Evolutionary conservation across 2,888 invertebrate genomes (phyloP).

Genomic region (Crematogaster levior): DNA sequence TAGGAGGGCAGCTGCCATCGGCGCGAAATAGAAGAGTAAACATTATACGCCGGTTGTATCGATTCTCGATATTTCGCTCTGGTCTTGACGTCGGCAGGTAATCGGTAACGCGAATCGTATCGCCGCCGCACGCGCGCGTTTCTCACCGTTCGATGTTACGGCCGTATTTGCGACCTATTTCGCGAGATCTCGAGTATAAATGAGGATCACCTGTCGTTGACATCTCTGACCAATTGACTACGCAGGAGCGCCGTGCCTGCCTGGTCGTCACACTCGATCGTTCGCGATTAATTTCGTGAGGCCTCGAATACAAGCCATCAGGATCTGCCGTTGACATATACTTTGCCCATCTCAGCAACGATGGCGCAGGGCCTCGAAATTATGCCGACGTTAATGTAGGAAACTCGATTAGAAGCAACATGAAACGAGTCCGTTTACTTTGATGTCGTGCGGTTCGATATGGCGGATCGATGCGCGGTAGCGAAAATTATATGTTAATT

Average conservation of each 20-base stretch:
- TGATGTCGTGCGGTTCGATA: background rate
- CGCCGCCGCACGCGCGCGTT: conserved; percentile 33
- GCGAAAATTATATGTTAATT: background rate
- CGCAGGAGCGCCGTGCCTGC: conserved; percentile 26
- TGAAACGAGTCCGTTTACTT: background rate
- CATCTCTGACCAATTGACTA: conserved; percentile 50
- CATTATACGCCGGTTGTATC: conserved; percentile 44
- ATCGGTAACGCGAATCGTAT: conserved; percentile 54
- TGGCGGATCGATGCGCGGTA: background rate
- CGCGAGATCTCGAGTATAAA: conserved; percentile 54
- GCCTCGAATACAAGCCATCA: conserved; percentile 54
- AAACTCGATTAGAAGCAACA: background rate
- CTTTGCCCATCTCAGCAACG: conserved; percentile 10
- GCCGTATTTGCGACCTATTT: conserved; percentile 50
- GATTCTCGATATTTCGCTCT: conserved; percentile 54
- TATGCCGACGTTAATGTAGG: conserved; percentile 9
- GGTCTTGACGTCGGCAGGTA: conserved; percentile 50
- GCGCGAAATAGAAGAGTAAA: conserved; percentile 48
- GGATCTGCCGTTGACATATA: conserved; percentile 38
- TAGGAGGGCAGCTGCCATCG: conserved; percentile 27
- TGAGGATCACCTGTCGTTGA: conserved; percentile 55
- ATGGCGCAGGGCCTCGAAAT: background rate
- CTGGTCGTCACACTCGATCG: conserved; percentile 50
- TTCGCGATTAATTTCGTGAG: conserved; percentile 58
- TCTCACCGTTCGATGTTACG: conserved; percentile 47